phyloP scores from a whole-genome alignment of 2,888 invertebrate species.

The Drosophila greeni region DNA sequence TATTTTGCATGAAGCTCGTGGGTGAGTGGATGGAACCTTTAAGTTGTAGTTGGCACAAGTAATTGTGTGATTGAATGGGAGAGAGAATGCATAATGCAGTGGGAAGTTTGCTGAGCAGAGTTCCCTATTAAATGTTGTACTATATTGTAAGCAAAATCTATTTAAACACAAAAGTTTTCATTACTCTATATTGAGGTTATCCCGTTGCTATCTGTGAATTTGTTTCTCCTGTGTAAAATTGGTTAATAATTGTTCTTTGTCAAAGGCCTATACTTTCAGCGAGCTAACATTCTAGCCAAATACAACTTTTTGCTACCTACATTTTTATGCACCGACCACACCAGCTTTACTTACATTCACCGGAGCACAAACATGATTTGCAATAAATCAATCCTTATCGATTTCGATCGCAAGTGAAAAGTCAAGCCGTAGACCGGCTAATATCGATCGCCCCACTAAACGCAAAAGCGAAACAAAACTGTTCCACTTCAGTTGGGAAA shows the following conservation, averaged over 20 bases:
- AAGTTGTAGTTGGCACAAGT: slow-evolving; percentile 9
- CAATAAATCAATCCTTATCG: slow-evolving; percentile 32
- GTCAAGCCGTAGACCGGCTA: slow-evolving; percentile 11
- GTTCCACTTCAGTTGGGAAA: slow-evolving; percentile 62
- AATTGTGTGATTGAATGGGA: neutral
- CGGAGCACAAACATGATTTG: slow-evolving; percentile 3
- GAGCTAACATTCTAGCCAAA: neutral
- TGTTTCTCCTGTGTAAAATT: neutral
- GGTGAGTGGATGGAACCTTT: slow-evolving; percentile 8
- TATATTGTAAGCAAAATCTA: neutral
- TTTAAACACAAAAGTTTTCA: neutral
- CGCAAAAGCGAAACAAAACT: slow-evolving; percentile 47
- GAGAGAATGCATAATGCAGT: slow-evolving; percentile 2
- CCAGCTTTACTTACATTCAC: slow-evolving; percentile 2
- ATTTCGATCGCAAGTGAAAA: slow-evolving; percentile 24
- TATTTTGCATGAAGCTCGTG: slow-evolving; percentile 19
- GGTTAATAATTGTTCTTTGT: neutral
- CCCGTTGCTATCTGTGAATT: too few species aligned
- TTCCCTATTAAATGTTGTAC: neutral
- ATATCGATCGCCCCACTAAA: slow-evolving; percentile 39
- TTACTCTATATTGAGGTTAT: neutral
- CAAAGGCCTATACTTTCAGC: neutral
- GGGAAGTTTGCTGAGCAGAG: slow-evolving; percentile 1
- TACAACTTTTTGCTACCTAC: neutral
- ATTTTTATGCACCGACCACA: neutral